phyloP scores from a whole-genome alignment of 2,113 vertebrate genomes.

The Typhlomys cinereus region DNA sequence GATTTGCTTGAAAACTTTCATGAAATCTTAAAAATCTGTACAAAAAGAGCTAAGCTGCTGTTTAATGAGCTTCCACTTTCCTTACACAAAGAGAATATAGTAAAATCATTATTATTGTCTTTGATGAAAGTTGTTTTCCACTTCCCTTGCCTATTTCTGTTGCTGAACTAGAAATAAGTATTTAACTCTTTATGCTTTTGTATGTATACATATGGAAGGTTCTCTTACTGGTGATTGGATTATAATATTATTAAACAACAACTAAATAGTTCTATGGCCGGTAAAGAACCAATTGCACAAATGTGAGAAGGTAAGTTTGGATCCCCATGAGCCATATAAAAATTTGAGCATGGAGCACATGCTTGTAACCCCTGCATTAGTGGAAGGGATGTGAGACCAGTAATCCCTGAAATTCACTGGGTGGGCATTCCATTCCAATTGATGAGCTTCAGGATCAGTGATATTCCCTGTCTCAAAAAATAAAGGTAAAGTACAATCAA shows the following conservation, averaged over 20 bases:
- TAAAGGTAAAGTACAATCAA: too few relatives aligned
- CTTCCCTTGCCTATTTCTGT: not conserved
- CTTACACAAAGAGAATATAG: conserved; percentile 12
- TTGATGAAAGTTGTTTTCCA: not conserved
- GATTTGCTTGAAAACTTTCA: not conserved
- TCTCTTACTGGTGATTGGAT: not conserved
- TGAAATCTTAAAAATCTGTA: not conserved
- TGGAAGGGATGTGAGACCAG: accelerated
- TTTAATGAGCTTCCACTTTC: not conserved
- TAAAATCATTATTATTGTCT: not conserved
- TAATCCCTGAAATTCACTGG: not conserved
- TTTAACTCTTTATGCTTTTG: not conserved
- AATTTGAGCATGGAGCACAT: not conserved
- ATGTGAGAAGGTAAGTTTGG: not conserved
- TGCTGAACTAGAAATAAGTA: conserved; percentile 14
- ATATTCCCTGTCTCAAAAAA: too few relatives aligned
- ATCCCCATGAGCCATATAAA: not conserved
- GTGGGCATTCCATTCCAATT: not conserved
- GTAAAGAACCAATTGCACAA: not conserved
- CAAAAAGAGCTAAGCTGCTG: not conserved
- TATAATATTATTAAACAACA: not conserved
- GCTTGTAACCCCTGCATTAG: too few relatives aligned
- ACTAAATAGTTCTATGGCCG: not conserved
- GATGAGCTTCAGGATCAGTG: not conserved
- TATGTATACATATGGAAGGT: not conserved